Conservation (phyloP, 2,113 vertebrate species). For the Regulus satrapa region DNA sequence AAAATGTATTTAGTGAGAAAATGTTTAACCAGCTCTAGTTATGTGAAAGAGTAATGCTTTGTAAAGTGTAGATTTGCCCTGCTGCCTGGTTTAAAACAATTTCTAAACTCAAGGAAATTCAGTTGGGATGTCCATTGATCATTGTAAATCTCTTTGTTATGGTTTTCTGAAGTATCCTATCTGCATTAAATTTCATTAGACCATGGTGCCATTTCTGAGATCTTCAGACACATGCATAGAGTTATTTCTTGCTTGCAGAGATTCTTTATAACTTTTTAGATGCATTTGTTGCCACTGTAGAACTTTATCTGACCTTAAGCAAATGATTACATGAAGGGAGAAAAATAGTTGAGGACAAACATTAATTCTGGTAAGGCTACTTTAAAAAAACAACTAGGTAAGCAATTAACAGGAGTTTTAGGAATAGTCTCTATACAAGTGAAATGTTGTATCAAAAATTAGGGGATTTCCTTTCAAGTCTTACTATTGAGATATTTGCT, state of each 20-base stretch:
- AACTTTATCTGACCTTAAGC: neutral
- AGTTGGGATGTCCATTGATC: neutral
- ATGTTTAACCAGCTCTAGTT: neutral
- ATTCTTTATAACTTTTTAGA: neutral
- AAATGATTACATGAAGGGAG: neutral
- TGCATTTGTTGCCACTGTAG: neutral
- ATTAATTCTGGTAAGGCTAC: neutral
- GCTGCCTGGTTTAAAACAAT: neutral
- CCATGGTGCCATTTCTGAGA: neutral
- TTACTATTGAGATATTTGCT: neutral
- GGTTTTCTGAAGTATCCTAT: neutral
- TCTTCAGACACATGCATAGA: neutral
- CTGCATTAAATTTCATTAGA: neutral
- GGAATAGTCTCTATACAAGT: neutral
- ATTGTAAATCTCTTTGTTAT: neutral
- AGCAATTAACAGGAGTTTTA: neutral
- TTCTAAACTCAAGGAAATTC: neutral
- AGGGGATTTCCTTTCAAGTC: neutral
- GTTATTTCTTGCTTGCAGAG: neutral
- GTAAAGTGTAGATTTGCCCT: neutral
- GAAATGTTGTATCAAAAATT: neutral
- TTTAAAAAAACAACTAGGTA: neutral
- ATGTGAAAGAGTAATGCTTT: neutral
- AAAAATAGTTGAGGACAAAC: neutral
- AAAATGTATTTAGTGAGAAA: neutral